Conservation (phyloP, 2,797 vertebrate genomes). For the Rousettus madagascariensis region DNA sequence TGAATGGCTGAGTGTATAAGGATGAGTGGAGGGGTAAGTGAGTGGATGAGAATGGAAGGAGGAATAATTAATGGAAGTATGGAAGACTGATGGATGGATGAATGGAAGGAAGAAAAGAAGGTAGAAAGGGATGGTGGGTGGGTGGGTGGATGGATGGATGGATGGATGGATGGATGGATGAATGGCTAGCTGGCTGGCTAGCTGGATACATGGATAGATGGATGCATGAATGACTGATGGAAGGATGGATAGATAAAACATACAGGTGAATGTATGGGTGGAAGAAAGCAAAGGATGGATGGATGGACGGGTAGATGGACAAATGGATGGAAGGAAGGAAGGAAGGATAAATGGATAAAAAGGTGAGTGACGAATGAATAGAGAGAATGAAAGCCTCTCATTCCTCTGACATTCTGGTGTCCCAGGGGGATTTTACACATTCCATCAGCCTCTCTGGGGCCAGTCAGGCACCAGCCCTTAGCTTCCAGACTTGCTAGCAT, state of each 20-base stretch:
- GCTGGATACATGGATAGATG: neutral
- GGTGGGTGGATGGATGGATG: neutral
- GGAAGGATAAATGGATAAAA: neutral
- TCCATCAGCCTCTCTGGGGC: neutral
- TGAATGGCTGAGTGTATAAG: neutral
- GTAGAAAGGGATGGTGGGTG: no score
- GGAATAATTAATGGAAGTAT: neutral
- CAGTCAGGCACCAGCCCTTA: neutral
- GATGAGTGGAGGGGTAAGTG: no score
- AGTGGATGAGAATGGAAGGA: neutral
- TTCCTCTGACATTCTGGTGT: neutral
- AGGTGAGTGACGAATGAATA: neutral
- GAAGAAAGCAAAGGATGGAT: no score
- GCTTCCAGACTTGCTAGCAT: neutral
- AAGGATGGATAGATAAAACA: neutral
- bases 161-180: neutral
- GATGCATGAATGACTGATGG: no score
- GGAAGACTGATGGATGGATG: no score
- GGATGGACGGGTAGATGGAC: neutral
- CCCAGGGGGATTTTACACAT: neutral
- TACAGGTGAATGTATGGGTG: no score
- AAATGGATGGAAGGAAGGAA: neutral
- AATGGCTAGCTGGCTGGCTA: neutral
- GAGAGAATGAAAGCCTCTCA: neutral
- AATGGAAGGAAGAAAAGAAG: no score